Evolutionary conservation across 1,140 invertebrate species (phyloP), one percentile per base, ranked within the genome.

Genomic region (Parapsyche elsis): DNA sequence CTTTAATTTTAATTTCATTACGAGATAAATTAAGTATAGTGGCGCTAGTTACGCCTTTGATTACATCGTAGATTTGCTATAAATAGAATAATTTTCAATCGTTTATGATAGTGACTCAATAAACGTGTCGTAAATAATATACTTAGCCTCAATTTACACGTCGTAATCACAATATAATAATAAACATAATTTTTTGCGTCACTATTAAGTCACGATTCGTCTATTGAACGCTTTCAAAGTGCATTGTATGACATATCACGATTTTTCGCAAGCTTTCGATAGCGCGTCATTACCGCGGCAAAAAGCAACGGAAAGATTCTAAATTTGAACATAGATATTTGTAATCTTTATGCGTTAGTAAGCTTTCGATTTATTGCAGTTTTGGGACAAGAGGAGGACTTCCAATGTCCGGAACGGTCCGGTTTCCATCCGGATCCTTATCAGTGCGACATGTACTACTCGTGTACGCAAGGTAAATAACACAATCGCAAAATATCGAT

Each of bases 401-500:
- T 93, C 86, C 88, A 92, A 81, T 95, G 94, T 84, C 94, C 94
- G 0, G 91, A 94, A 76, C 89, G 91, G 76, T 93, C 93, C 80
- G 94, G 95, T 21, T 95, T 90, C 87, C 96, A 93, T 87, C 90
- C 94, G 0, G 94, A 96, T 86, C 89, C 89, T 0, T 90, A 92
- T 82, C 94, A 96, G 86, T 96, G 95, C 86, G 95, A 96, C 87
- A 90, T 95, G 46, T 96, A 95, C 86, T 95, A 95, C 85, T 90
- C 91, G 83, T 96, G 95, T 87, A 87, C 89, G 71, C 91, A 93
- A 86, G 92, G 92, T 84, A 86, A 91, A 49, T 61, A n/a, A n/a
- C n/a, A 7, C 7, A 38, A 77, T 16, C 19, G n/a, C n/a, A n/a
- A 57, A 67, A 59, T 10, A 10, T 59, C 14, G 14, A 59, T 59